Evolutionary conservation across 1,140 invertebrate species (phyloP), one percentile per base, ranked within the genome.

Genomic region (Ceratoteleas bidentatus): DNA sequence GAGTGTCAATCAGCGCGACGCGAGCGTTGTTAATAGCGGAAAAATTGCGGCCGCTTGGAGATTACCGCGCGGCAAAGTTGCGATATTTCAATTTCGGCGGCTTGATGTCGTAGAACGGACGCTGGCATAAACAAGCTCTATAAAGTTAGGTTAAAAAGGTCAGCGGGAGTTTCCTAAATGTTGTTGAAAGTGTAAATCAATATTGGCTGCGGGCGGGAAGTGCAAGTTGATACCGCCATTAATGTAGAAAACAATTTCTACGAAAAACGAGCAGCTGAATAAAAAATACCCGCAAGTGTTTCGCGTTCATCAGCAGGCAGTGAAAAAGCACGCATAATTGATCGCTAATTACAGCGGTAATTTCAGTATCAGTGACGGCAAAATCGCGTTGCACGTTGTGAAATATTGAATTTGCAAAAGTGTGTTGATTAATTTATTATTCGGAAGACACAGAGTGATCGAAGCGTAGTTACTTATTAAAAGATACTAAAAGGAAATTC

Each of bases 131-230:
- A 70, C 56, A 53, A 60, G 0, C 13, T 33, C n/a, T 14, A 58
- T 24, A 13, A 50, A 64, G 52, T 62, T 62, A 53, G 50, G 40
- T 74, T 73, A 64, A 74, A 74, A 64, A 58, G 70, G 70, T 74
- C 53, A 62, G 16, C 52, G 34, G 15, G 10, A 45, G 50, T 57
- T 57, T 36, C 43, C 60, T 50, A 65, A 64, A 49, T n/a, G 52
- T 40, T 36, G 60, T 64, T 72, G 61, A 57, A 24, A 74, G 43
- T 50, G 60, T 64, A 64, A 73, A 73, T 73, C 69, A 73, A 74
- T 74, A 65, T 74, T 54, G 70, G 16, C 52, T 40, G 14, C 6
- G 2, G 16, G 49, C 36, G n/a, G 56, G 10, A 47, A 43, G 8
- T 49, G n/a, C 7, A 56, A 57, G 14, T 38, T 61, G 40, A 47